These are phyloP conservation scores for Rhagonycha lutea DNA, from an alignment of 2,888 invertebrate species.

Conservation along the genomic window DNA sequence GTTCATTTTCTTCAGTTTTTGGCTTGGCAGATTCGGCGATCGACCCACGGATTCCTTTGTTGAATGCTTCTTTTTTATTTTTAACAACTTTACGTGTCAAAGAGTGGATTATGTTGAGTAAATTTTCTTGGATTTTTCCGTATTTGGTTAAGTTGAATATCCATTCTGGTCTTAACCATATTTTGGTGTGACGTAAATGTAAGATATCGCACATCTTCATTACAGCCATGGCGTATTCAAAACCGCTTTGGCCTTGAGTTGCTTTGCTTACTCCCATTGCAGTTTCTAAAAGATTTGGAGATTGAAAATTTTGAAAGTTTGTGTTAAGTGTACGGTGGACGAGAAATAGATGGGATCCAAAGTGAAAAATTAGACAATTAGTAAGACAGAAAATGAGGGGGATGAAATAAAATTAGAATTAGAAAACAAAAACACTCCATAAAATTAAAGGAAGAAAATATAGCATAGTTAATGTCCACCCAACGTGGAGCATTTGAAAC, in stretches of 20 bases:
- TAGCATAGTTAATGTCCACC: no score
- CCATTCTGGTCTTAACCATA: conserved; percentile 78
- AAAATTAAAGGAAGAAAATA: no score
- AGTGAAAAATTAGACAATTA: no score
- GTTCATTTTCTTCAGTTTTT: conserved; percentile 40
- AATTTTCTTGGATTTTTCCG: conserved; percentile 73
- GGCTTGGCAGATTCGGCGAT: conserved; percentile 50
- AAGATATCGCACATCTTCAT: conserved; percentile 90
- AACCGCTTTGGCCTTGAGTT: conserved; percentile 80
- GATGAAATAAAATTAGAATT: no score
- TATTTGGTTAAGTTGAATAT: conserved; percentile 77
- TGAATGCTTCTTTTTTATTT: conserved; percentile 64
- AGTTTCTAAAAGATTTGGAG: conserved; percentile 64
- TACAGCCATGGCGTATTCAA: conserved; percentile 84
- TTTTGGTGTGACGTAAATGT: conserved; percentile 78
- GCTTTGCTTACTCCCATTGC: conserved; percentile 86
- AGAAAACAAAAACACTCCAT: no score
- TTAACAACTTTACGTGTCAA: conserved; percentile 75
- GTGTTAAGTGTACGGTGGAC: no score
- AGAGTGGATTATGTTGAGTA: conserved; percentile 77
- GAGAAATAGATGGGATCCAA: no score
- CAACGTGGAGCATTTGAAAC: no score
- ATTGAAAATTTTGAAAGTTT: neutral
- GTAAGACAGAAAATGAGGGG: no score
- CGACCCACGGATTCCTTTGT: conserved; percentile 56